Conservation (phyloP, 2,888 invertebrate species). For the Mesochorus sp. region DNA sequence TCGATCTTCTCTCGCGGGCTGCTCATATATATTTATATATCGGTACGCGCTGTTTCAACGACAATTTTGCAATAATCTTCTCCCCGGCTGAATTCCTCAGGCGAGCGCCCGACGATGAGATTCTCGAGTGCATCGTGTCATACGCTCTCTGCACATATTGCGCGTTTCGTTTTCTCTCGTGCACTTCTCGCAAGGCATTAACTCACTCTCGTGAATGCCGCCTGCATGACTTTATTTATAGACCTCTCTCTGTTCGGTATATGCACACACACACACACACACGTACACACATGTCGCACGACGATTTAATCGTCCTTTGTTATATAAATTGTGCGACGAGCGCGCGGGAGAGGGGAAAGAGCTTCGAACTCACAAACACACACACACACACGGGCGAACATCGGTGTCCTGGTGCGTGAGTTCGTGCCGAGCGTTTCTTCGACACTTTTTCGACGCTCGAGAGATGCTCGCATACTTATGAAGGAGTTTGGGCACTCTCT, state of each 20-base stretch:
- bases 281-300: constrained; percentile 26
- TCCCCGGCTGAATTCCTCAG: too few relatives aligned
- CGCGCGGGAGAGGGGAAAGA: constrained; percentile 7
- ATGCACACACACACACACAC: constrained; percentile 11
- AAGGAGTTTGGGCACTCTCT: too few relatives aligned
- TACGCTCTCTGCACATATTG: neutral
- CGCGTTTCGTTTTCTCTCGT: neutral
- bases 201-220: constrained; percentile 2
- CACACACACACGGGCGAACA: neutral
- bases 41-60: too few relatives aligned
- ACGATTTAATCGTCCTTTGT: constrained; percentile 64
- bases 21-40: too few relatives aligned
- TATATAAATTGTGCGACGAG: constrained; percentile 58
- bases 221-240: constrained; percentile 25
- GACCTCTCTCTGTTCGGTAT: constrained; percentile 3
- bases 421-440: constrained; percentile 5
- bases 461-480: too few relatives aligned
- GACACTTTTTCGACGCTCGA: constrained; percentile 33
- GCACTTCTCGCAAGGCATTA: constrained; percentile 3
- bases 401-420: too few relatives aligned
- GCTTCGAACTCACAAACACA: neutral
- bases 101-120: neutral
- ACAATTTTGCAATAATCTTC: too few relatives aligned
- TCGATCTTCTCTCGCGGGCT: neutral
- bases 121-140: neutral